Base-by-base conservation (phyloP, 2,797 vertebrate genomes). In the Botia almorhae region DNA sequence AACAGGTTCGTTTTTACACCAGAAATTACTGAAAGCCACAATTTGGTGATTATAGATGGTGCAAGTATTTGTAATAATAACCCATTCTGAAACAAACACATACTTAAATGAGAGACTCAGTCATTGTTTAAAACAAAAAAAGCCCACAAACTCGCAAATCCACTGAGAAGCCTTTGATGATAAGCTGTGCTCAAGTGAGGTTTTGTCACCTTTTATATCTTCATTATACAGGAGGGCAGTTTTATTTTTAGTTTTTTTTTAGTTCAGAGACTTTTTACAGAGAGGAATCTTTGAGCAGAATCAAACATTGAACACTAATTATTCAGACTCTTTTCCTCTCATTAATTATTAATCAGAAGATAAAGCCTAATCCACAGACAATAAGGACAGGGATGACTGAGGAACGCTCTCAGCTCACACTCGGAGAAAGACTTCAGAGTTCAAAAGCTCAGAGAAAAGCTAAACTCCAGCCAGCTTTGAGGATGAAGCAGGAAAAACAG, bases 201-300 rank as follows among this genome's bases (percentile, higher is more conserved):
- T 81, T 87, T 88, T 89, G 85, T 89, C 87, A 87, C 87, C 87
- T 89, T 87, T 87, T 80, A 81, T 87, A 86, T 87, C 85, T 86
- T 77, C 75, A 79, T 74, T 78, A 80, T 65, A 55, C 76, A 51
- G 73, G 73, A 70, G 71, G 74, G 80, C 71, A 78, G 70, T 85
- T 86, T 83, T 69, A 80, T 74, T 84, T 87, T 84, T 51, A 84
- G 78, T 78, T 81, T n/a, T 81, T 61, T 68, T 11, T 26, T 64
- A 81, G 43, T 68, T 85, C 70, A 68, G 56, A 82, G 71, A 81
- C 26, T 56, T 64, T 73, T 67, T 26, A 75, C 65, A 64, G 53
- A 84, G 76, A 61, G 76, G 72, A 70, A 75, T 63, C 84, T 64
- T 69, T 33, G n/a, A 61, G 48, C 80, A 74, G 76, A 85, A 83